A percentile compares a stretch with the other conserved stretches of the same genome.
phyloP scores from a whole-genome alignment of 1,140 invertebrate genomes.

The Bombus waltoni region DNA sequence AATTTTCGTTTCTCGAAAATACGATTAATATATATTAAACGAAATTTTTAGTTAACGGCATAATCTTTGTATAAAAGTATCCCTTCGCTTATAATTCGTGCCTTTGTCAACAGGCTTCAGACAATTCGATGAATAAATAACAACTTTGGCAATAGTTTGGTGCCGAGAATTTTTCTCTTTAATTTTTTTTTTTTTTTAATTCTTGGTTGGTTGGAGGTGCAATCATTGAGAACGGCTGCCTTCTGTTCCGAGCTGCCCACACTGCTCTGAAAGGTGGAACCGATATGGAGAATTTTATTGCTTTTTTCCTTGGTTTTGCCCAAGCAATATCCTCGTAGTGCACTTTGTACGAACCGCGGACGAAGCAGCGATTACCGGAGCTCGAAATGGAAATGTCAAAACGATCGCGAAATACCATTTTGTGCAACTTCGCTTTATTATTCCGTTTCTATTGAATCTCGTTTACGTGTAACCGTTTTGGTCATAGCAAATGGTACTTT shows the following conservation, averaged over 20 bases:
- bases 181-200: neutral
- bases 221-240: slow-evolving; percentile 51
- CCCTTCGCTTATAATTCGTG: neutral
- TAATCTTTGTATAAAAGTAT: neutral
- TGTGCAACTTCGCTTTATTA: neutral
- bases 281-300: slow-evolving; percentile 50
- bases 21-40: too few relatives aligned
- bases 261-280: slow-evolving; percentile 27
- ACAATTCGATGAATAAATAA: neutral
- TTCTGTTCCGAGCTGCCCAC: neutral
- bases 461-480: neutral
- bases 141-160: neutral
- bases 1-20: too few relatives aligned
- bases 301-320: neutral
- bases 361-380: slow-evolving; percentile 9
- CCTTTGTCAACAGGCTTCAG: slow-evolving; percentile 14
- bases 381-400: slow-evolving; percentile 61
- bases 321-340: slow-evolving; percentile 26
- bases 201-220: slow-evolving; percentile 42
- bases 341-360: slow-evolving; percentile 3
- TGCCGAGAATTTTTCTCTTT: neutral
- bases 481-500: neutral
- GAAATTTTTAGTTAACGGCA: too few relatives aligned
- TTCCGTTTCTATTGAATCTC: neutral
- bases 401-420: slow-evolving; percentile 56